Evolutionary conservation across 1,140 invertebrate species (phyloP).

Genomic region (Cepaea nemoralis): DNA sequence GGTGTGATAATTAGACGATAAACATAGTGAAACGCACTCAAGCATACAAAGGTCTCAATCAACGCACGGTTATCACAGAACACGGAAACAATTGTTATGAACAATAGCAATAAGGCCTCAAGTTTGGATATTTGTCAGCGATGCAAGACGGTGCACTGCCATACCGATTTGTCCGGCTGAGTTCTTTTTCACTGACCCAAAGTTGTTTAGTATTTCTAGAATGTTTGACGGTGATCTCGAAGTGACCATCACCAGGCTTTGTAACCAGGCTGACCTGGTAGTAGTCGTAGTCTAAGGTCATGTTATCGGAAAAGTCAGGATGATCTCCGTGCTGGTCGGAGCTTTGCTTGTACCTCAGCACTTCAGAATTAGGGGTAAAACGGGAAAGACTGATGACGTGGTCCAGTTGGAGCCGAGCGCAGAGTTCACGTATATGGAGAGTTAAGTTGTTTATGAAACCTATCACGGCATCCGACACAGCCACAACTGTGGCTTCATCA

Average conservation of each 20-base stretch:
- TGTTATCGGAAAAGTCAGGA: slow-evolving; percentile 80
- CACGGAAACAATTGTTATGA: not conserved
- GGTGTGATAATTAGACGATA: no score
- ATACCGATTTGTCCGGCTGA: slow-evolving; percentile 29
- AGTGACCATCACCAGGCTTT: slow-evolving; percentile 82
- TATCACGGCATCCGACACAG: slow-evolving; percentile 35
- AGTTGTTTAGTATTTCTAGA: not conserved
- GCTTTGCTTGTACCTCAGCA: slow-evolving; percentile 82
- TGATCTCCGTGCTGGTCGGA: slow-evolving; percentile 85
- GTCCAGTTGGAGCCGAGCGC: slow-evolving; percentile 30
- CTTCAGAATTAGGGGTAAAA: slow-evolving; percentile 71
- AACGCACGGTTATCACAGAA: no score
- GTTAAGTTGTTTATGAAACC: slow-evolving; percentile 46
- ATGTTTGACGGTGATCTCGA: slow-evolving; percentile 76
- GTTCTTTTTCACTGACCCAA: not conserved
- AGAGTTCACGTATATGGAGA: slow-evolving; percentile 9
- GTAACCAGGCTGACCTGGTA: slow-evolving; percentile 78
- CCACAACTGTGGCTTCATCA: slow-evolving; percentile 4
- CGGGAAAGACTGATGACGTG: slow-evolving; percentile 34
- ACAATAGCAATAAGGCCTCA: slow-evolving; percentile 40
- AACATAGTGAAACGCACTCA: no score
- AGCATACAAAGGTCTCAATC: no score
- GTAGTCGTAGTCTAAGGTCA: slow-evolving; percentile 36
- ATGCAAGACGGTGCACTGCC: slow-evolving; percentile 5
- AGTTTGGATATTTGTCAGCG: not conserved